Evolutionary conservation across 2,113 vertebrate species (phyloP), one percentile per base, ranked within the genome.

Genomic region (Dicrurus megarhynchus): DNA sequence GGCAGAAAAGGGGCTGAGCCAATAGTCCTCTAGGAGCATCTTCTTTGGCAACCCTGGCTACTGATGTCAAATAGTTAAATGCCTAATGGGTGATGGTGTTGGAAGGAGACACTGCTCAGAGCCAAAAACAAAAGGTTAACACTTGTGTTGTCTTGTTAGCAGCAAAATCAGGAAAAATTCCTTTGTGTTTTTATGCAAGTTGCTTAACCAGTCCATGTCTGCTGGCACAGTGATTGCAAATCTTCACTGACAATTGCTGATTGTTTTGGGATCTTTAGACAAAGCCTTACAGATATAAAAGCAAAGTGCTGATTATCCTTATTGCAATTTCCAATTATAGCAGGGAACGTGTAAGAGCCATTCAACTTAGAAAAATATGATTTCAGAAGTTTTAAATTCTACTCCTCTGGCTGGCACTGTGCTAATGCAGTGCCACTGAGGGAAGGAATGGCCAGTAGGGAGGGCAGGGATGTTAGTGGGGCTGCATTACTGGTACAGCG

Each of bases 71-170:
- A 84, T 10, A 77, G 57, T 89, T 74, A 92, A 89, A 95, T 60
- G 41, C 70, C 57, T 87, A n/a, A 65, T 1, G 41, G 61, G 57
- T 82, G 65, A 85, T 64, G 26, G 28, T 41, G 28, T 23, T 89
- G 61, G 65, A 87, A 89, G 76, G 41, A 84, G 65, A 86, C 49
- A 20, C 28, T 53, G 49, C 77, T 84, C 49, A 79, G 32, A 82
- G 70, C 84, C 89, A 91, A 95, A 87, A 94, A 79, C 44, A 46
- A 79, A 92, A 93, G 84, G 91, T 91, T 65, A 79, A 78, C 94
- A 56, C 65, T 89, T 93, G 80, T 91, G 64, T 94, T 91, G 77
- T 85, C 89, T 84, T 91, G 77, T 79, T 89, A 95, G 77, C 81
- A 91, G 77, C 41, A 87, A 82, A 94, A 89, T n/a, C 46, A 71